Base-by-base conservation (phyloP, 2,113 vertebrate species). In the Onychostoma macrolepis region DNA sequence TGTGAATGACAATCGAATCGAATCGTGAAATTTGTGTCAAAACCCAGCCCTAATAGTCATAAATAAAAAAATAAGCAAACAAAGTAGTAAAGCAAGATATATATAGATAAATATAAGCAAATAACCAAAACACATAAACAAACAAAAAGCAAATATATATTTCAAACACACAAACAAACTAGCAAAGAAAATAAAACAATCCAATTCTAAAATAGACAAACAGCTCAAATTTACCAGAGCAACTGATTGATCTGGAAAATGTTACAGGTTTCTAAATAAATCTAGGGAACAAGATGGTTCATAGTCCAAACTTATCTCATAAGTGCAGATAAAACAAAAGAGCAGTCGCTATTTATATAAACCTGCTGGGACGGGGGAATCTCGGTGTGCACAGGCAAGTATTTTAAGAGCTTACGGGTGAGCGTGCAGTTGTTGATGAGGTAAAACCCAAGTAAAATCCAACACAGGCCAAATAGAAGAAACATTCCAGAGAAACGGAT, bases 261-360 rank as follows among this genome's bases (percentile, higher is more conserved):
- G 30, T 50, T 21, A 28, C 36, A 15, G 21, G 36, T 67, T 24
- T 53, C 30, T 26, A 69, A 67, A 67, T 45, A 86, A 56, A 43
- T 33, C 75, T 5, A 43, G 6, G 38, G 83, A 28, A 85, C 76
- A 81, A 72, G 26, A 4, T 33, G 63, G 33, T 58, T 74, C 77
- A 79, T 21, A 65, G 41, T 38, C 75, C 24, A 76, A 72, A 63
- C 33, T 85, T 85, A 50, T 80, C 56, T 50, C 56, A n/a, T 24
- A 77, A 84, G 24, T 30, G 72, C 67, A 45, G 63, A 87, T 81
- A 43, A 43, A 58, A 84, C 38, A 65, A 85, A 36, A 61, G 85
- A 83, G 79, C 75, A 21, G 43, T 79, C n/a, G 21, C 89, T 90
- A 90, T 90, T 89, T 89, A 75, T 86, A 86, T 33, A 17, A 33